These are phyloP conservation scores for Burhinus oedicnemus DNA, from an alignment of 2,113 vertebrate species.

Conservation along the genomic window DNA sequence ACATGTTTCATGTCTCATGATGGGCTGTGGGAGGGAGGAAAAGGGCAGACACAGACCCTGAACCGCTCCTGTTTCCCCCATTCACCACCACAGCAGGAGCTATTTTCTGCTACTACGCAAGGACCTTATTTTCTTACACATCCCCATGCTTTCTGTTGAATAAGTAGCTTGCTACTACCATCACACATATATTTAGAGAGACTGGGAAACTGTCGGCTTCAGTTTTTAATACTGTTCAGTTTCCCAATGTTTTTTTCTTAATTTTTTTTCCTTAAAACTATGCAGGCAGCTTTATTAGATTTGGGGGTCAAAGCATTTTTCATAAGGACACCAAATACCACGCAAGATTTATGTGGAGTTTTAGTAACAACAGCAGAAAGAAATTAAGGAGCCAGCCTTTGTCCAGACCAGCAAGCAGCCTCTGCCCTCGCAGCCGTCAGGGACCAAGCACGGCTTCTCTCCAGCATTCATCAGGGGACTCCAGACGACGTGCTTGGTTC, in stretches of 20 bases:
- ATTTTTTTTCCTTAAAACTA: background rate
- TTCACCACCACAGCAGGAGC: background rate
- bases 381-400: slow-evolving; percentile 35
- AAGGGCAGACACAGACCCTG: background rate
- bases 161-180: background rate
- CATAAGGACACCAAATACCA: background rate
- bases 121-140: background rate
- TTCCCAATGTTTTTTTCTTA: background rate
- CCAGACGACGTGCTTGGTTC: background rate
- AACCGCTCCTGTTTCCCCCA: background rate
- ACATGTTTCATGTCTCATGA: background rate
- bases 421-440: background rate
- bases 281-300: background rate
- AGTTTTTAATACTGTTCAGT: background rate
- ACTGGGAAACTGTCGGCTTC: background rate
- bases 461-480: background rate
- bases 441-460: background rate
- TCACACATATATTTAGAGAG: background rate
- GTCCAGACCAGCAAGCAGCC: background rate
- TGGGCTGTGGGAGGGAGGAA: background rate
- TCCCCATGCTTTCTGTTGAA: background rate
- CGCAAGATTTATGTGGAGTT: slow-evolving; percentile 16
- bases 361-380: slow-evolving; percentile 26
- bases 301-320: background rate
- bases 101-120: background rate